Conservation (phyloP, 2,797 vertebrate genomes). For the Anisognathus igniventris region DNA sequence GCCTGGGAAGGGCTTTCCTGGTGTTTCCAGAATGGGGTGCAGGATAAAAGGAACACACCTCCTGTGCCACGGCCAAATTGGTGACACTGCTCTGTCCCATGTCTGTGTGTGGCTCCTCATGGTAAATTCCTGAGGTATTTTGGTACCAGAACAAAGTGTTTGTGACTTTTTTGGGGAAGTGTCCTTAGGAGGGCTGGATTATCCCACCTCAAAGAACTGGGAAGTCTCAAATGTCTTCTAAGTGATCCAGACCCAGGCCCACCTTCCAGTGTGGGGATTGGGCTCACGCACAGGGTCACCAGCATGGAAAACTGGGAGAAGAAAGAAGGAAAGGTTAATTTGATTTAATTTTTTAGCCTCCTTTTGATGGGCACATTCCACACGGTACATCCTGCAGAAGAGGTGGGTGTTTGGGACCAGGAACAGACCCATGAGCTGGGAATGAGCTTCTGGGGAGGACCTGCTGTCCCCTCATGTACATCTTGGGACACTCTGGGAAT, state of each 20-base stretch:
- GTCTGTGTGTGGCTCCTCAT: not conserved
- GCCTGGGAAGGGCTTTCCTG: not conserved
- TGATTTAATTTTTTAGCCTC: not conserved
- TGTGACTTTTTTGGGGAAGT: not conserved
- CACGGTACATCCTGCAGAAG: accelerated
- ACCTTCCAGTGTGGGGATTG: not conserved
- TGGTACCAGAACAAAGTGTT: not conserved
- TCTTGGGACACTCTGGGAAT: not conserved
- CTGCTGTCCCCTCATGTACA: not conserved
- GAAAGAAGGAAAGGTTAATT: not conserved
- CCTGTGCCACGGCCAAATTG: accelerated
- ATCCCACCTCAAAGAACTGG: not conserved
- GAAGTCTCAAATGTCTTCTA: not conserved
- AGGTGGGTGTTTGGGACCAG: not conserved
- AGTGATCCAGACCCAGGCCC: not conserved
- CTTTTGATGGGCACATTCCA: accelerated
- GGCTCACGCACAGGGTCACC: accelerated
- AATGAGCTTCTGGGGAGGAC: not conserved
- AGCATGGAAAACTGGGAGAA: not conserved
- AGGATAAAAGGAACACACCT: not conserved
- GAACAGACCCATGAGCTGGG: not conserved
- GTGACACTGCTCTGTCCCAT: not conserved
- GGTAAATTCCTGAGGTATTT: not conserved
- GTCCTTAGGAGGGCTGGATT: not conserved
- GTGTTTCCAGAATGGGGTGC: not conserved